Conservation (phyloP, 2,113 vertebrate species). For the Corythaeola cristata region DNA sequence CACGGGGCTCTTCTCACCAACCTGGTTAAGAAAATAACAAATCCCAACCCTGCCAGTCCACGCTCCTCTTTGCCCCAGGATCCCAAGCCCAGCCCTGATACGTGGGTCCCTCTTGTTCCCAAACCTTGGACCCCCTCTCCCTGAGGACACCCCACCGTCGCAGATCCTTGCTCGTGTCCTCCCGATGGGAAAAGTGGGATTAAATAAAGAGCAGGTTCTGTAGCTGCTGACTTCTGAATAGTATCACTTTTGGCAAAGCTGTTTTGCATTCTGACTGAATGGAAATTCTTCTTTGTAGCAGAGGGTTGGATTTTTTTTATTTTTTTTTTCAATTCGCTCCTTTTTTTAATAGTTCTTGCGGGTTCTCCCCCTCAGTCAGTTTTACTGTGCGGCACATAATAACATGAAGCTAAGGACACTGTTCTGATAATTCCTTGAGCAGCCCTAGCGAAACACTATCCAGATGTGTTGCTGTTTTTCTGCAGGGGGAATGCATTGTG, state of each 20-base stretch:
- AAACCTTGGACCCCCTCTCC: rapidly evolving
- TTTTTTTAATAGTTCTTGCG: not conserved
- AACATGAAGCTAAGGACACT: conserved; percentile 29
- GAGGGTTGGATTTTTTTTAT: not conserved
- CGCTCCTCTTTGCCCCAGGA: rapidly evolving
- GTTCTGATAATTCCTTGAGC: conserved; percentile 49
- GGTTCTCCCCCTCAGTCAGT: not conserved
- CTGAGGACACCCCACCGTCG: rapidly evolving
- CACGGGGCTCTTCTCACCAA: not conserved
- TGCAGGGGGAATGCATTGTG: conserved; percentile 16
- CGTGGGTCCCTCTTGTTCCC: rapidly evolving
- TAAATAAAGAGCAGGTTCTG: not conserved
- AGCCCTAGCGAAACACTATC: conserved; percentile 47
- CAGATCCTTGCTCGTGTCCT: not conserved
- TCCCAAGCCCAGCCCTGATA: not conserved
- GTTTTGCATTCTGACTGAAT: not conserved
- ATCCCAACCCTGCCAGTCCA: not conserved
- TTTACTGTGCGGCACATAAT: conserved; percentile 45
- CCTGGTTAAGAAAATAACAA: not conserved
- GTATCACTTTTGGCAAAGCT: not conserved
- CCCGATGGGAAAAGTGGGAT: not conserved
- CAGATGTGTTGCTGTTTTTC: conserved; percentile 65
- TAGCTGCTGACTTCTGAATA: not conserved
- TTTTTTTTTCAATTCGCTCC: not conserved
- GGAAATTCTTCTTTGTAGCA: not conserved